phyloP scores from a whole-genome alignment of 2,113 vertebrate genomes.

The Chaetura pelagica region DNA sequence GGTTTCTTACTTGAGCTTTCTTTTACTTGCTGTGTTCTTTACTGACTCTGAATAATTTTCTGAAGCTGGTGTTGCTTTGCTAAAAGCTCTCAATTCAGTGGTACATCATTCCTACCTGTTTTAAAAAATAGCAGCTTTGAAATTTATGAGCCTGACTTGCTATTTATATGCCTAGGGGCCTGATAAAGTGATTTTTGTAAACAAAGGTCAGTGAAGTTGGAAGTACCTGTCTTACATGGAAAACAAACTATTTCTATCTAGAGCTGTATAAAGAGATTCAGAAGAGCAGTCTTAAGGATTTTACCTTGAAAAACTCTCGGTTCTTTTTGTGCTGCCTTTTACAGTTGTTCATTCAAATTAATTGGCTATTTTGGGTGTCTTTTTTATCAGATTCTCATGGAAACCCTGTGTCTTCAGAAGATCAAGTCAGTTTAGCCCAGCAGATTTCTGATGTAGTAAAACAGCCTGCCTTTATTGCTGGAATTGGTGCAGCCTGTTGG shows the following conservation, averaged over 20 bases:
- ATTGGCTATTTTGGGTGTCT: not conserved
- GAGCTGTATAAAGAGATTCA: not conserved
- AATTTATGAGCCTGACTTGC: not conserved
- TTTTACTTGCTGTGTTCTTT: not conserved
- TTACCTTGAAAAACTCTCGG: not conserved
- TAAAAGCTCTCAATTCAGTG: not conserved
- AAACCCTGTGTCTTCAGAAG: conserved; percentile 84
- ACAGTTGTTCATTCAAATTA: not conserved
- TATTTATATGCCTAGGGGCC: not conserved
- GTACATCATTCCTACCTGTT: no score
- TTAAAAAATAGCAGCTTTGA: not conserved
- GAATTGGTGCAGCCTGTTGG: conserved; percentile 96
- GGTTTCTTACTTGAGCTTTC: not conserved
- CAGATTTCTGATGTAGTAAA: conserved; percentile 98
- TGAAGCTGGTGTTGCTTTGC: not conserved
- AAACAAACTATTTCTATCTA: not conserved
- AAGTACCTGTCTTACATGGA: not conserved
- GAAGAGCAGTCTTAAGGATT: not conserved
- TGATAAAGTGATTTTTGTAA: not conserved
- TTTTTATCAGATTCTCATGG: conserved; percentile 87
- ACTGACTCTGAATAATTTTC: not conserved
- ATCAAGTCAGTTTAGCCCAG: conserved; percentile 91
- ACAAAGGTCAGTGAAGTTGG: not conserved
- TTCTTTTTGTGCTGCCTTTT: not conserved
- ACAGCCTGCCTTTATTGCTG: conserved; percentile 96